Evolutionary conservation across 2,113 vertebrate species (phyloP), one percentile per base, ranked within the genome.

Genomic region (Hippocampus barbouri): DNA sequence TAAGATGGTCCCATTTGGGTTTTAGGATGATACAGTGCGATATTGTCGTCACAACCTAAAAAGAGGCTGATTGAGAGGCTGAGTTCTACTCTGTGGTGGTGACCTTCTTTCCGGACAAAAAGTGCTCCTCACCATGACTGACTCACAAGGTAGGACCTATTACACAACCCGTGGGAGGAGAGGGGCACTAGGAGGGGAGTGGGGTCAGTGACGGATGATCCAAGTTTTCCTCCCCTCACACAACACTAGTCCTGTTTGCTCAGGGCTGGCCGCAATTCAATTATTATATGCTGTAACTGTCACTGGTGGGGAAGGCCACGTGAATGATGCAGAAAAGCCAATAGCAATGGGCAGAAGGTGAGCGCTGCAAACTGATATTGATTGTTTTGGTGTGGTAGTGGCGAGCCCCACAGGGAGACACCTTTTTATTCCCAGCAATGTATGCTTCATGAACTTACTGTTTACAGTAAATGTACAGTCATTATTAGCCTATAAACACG

Each of bases 61-160:
- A 43, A 84, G 47, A 75, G 77, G 10, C 43, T 45, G 43, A 38
- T 45, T 45, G 43, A 45, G 43, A 38, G 34, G 69, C 76, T 80
- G 84, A 83, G 89, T 89, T 87, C 87, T 81, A 74, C 83, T 83
- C 69, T 77, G 64, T n/a, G 73, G 75, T 40, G 30, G 20, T 87
- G 86, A 90, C 86, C 88, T 70, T 87, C 71, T 86, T 86, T 84
- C 73, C 21, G 70, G 67, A 88, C 86, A 87, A 85, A 85, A 73
- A 79, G 76, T 79, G 81, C 78, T 70, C 65, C 82, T 69, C 68
- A 27, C 79, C 78, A 75, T 80, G 59, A 73, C 78, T 79, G 74
- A 82, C 87, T 91, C 86, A 79, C 78, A 90, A 90, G 87, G 81
- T 87, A 89, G 62, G 4, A 87, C 61, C 78, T 40, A 78, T 91